Evolutionary conservation across 2,888 invertebrate genomes (phyloP), one percentile per base, ranked within the genome.

Genomic region (Andrena fulva): DNA sequence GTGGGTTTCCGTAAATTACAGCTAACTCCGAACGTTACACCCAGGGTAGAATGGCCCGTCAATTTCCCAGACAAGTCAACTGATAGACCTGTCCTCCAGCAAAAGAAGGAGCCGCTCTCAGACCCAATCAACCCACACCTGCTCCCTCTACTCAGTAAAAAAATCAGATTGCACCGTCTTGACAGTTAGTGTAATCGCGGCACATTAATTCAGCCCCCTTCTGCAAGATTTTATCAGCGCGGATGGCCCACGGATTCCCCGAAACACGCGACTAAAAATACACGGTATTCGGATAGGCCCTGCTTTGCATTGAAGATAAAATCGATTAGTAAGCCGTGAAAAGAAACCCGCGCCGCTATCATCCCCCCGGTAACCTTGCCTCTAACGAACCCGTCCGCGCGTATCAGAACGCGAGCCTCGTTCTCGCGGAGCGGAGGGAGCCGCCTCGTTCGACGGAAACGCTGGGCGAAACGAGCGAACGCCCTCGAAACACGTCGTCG

Each of bases 381-480:
- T 35, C 72, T 73, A 73, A 77, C 81, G 82, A 81, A 80, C 72
- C 77, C 82, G 62, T 54, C 31, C 66, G 48, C 56, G 50, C 67
- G 59, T 75, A 64, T 72, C 72, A 68, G 48, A 16, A 16, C 64
- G 50, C 64, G 33, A 56, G 73, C 50, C 50, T 76, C 76, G 56
- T 62, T 42, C 56, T 70, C 80, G 50, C 64, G 60, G 7, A 7
- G 20, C 70, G 54, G 67, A 64, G 71, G 69, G 68, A 48, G 20
- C 52, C 42, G 20, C 52, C 42, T 63, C 77, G 48, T 72, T 79
- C 63, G 78, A 50, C 29, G 62, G 52, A 20, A 81, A 59, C 77
- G 52, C 70, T 82, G 63, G 68, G 78, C 82, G 68, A 75, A 77
- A 74, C 82, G 76, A 66, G 54, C 59, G 33, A 63, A 29, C 67